Evolutionary conservation across 2,113 vertebrate genomes (phyloP).

Genomic region (Rhinichthys klamathensis): DNA sequence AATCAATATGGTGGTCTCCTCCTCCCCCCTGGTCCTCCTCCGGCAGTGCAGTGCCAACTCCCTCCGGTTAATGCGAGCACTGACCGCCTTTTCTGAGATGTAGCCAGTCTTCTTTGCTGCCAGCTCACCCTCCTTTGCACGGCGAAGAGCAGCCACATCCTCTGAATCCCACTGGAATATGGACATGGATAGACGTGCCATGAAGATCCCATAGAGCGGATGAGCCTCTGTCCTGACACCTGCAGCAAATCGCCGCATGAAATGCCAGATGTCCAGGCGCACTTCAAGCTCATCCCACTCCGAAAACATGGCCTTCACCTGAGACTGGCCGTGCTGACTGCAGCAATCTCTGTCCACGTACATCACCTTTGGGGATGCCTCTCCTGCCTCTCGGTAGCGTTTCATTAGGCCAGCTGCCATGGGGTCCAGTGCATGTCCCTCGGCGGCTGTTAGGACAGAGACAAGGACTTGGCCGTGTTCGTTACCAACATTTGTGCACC

Average conservation of each 20-base stretch:
- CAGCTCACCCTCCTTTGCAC: background rate
- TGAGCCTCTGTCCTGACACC: slow-evolving; percentile 39
- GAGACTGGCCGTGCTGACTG: background rate
- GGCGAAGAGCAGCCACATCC: background rate
- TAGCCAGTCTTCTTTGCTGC: background rate
- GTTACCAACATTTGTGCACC: no score
- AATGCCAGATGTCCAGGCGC: slow-evolving; percentile 46
- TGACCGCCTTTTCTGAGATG: background rate
- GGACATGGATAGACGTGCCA: slow-evolving; percentile 5
- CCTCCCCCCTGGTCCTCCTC: slow-evolving; percentile 5
- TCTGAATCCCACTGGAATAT: slow-evolving; percentile 37
- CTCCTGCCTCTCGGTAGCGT: no score
- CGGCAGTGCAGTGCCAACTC: slow-evolving; percentile 24
- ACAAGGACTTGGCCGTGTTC: no score
- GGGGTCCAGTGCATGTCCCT: no score
- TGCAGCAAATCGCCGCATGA: slow-evolving; percentile 42
- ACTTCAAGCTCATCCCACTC: slow-evolving; percentile 35
- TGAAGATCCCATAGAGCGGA: slow-evolving; percentile 31
- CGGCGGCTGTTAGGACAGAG: no score
- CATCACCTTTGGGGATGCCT: no score
- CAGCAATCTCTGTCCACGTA: slow-evolving; percentile 52
- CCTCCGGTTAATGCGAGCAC: background rate
- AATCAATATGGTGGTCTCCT: background rate
- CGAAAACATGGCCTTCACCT: no score
- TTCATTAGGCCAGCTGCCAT: background rate